These are phyloP conservation scores for Aix galericulata DNA, from an alignment of 2,113 vertebrate species.

Conservation along the genomic window DNA sequence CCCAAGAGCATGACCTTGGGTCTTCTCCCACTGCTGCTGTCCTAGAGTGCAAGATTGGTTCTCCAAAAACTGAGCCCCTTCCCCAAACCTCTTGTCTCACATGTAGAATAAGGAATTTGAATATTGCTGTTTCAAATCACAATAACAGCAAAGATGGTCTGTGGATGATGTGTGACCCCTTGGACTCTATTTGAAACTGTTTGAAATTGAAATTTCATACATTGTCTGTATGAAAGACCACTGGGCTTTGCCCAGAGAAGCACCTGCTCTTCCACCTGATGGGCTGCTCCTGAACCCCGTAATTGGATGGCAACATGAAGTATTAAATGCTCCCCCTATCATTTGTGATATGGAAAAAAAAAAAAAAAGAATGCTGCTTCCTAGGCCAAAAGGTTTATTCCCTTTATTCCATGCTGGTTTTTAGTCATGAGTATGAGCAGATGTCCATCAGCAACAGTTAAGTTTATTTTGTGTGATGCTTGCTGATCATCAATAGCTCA, in stretches of 20 bases:
- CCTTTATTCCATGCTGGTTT: neutral
- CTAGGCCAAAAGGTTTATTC: neutral
- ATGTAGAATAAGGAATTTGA: neutral
- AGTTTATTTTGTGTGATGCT: neutral
- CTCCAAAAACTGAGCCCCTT: neutral
- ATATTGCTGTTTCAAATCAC: neutral
- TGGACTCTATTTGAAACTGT: no score
- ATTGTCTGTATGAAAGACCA: neutral
- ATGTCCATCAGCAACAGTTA: neutral
- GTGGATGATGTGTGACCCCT: fast-evolving
- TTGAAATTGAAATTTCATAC: no score
- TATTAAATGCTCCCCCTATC: neutral
- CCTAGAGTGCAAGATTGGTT: neutral
- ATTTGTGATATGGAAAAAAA: neutral
- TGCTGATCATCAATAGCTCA: neutral
- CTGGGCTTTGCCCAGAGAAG: neutral
- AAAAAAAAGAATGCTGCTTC: neutral
- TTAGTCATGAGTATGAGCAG: neutral
- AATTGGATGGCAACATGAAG: neutral
- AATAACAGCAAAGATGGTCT: fast-evolving
- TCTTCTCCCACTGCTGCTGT: neutral
- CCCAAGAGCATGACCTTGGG: neutral
- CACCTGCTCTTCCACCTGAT: neutral
- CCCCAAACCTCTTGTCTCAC: neutral
- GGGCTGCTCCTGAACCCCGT: neutral